phyloP scores from a whole-genome alignment of 1,140 invertebrate species.

The Cotesia vestalis region DNA sequence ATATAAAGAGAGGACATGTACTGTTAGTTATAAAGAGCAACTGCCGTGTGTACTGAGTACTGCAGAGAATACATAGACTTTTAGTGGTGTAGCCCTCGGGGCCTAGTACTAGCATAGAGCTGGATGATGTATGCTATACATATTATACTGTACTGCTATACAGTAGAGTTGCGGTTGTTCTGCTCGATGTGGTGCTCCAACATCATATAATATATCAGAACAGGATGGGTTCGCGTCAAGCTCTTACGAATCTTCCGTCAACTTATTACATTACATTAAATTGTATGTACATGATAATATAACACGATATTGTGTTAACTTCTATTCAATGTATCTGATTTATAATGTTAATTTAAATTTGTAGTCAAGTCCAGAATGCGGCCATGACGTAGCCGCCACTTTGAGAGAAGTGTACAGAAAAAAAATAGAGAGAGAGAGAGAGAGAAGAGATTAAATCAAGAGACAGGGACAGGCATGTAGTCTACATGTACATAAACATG shows the following conservation, averaged over 20 bases:
- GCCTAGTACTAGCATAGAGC: background rate
- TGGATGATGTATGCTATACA: too few species aligned
- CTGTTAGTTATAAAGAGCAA: too few species aligned
- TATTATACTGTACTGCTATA: background rate
- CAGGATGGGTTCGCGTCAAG: background rate
- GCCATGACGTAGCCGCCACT: constrained; percentile 9
- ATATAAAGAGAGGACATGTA: too few species aligned
- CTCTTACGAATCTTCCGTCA: constrained; percentile 14
- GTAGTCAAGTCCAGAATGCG: constrained; percentile 8
- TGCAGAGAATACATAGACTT: too few species aligned
- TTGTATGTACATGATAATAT: background rate
- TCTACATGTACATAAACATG: constrained; percentile 35
- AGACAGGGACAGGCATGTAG: constrained; percentile 14
- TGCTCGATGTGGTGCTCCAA: constrained; percentile 26
- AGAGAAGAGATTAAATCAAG: constrained; percentile 6
- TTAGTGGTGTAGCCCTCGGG: too few species aligned
- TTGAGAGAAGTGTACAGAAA: background rate
- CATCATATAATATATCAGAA: too few species aligned
- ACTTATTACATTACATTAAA: background rate
- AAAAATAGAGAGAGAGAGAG: constrained; percentile 13
- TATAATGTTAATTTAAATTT: constrained; percentile 21
- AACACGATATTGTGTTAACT: background rate
- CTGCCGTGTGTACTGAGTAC: too few species aligned
- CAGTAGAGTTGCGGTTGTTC: constrained; percentile 32
- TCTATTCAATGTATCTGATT: constrained; percentile 1